Evolutionary conservation across 2,797 vertebrate species (phyloP), one percentile per base, ranked within the genome.

Genomic region (Chaetophractus vellerosus): DNA sequence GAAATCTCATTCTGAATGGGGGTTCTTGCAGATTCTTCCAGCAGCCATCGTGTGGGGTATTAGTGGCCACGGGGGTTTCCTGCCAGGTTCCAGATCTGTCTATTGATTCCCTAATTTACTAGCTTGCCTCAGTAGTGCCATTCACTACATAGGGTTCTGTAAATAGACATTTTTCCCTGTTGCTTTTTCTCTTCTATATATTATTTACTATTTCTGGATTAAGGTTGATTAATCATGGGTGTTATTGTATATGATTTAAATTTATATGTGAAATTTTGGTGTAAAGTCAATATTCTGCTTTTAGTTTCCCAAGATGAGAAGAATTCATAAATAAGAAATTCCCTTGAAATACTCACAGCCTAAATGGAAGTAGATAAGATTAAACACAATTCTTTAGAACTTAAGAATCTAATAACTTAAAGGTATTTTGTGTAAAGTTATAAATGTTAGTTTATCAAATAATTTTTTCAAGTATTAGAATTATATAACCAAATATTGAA

Each of bases 401-500:
- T 82, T 64, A 75, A 87, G 23, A 36, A 84, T 71, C 28, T 84
- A 92, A n/a, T 66, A 71, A 82, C 6, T 71, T 87, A 31, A 76
- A 6, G 11, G 55, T 48, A 74, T 59, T 88, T 92, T 84, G 16
- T 74, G 4, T 84, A 88, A 92, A 90, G 63, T 61, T 91, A 80
- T 14, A 74, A 93, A 88, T 57, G 33, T 75, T 72, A 75, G 3
- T 31, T 38, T 75, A 84, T 57, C n/a, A 74, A 84, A 50, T 14
- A 87, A 33, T 48, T 80, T 91, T 45, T 92, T 21, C 2, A 85
- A 33, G 81, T 57, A 36, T 57, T 72, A 83, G 6, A 82, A 93
- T 55, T 91, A 87, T 52, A 68, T 38, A 21, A 88, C 41, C 59
- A 78, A 71, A 71, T 93, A 8, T 93, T 71, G 31, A 93, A 71